These are phyloP conservation scores for Belgica antarctica DNA, from an alignment of 2,888 invertebrate species.

Conservation along the genomic window DNA sequence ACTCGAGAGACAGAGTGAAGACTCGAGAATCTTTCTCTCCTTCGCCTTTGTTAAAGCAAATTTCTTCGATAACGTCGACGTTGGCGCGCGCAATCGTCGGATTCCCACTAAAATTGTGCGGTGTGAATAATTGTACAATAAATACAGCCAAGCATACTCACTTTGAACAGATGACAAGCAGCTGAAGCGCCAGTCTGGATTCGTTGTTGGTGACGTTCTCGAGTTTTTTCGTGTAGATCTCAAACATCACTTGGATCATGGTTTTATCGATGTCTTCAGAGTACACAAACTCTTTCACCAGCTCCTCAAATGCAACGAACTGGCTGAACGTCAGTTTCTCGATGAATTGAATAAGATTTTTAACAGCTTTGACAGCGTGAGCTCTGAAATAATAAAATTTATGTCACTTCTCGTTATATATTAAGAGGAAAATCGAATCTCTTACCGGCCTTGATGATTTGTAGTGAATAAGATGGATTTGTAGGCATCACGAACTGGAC, in stretches of 20 bases:
- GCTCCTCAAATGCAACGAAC: constrained; percentile 61
- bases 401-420: no score
- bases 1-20: constrained; percentile 50
- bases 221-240: constrained; percentile 73
- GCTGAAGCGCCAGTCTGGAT: constrained; percentile 69
- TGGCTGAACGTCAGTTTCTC: constrained; percentile 61
- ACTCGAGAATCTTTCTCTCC: constrained; percentile 52
- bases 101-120: constrained; percentile 61
- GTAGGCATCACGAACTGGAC: constrained; percentile 75
- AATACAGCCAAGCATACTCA: constrained; percentile 48
- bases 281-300: constrained; percentile 63
- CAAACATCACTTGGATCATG: constrained; percentile 74
- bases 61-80: constrained; percentile 68
- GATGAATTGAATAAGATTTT: constrained; percentile 60
- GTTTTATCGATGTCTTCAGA: constrained; percentile 59
- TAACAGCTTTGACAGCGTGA: constrained; percentile 59
- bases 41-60: constrained; percentile 62
- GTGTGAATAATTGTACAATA: background rate
- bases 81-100: constrained; percentile 65
- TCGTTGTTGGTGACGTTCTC: constrained; percentile 68
- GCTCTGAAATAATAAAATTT: no score
- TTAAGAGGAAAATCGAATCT: constrained; percentile 6
- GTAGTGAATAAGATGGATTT: constrained; percentile 56
- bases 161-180: constrained; percentile 75
- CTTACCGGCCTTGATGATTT: constrained; percentile 50